Percentiles rank a stretch among this genome's conserved stretches.
These are phyloP conservation scores for Lasioglossum baleicum DNA, from an alignment of 1,140 invertebrate species.

Conservation along the genomic window DNA sequence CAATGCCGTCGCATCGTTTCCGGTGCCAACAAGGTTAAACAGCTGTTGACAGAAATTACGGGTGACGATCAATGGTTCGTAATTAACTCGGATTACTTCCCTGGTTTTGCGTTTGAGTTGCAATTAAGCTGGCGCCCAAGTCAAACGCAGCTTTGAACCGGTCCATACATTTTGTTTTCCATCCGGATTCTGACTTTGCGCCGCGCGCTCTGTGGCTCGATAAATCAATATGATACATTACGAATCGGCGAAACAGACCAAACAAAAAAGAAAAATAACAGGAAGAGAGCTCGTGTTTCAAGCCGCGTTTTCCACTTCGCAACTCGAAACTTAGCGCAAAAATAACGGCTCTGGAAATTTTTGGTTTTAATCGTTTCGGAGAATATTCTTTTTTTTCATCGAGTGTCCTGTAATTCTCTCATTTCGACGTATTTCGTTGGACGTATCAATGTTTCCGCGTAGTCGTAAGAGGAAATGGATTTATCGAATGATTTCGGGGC, in stretches of 20 bases:
- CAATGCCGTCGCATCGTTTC: background rate
- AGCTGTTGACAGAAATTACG: slow-evolving; percentile 24
- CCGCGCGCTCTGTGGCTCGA: background rate
- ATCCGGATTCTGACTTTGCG: slow-evolving; percentile 9
- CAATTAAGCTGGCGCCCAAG: slow-evolving; percentile 10
- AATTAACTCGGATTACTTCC: slow-evolving; percentile 36
- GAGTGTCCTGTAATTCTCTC: too few species aligned
- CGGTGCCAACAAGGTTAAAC: background rate
- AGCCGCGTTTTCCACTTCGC: too few species aligned
- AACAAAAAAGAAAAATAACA: background rate
- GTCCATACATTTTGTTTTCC: background rate
- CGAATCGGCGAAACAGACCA: background rate
- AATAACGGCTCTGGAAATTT: too few species aligned
- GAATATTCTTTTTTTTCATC: too few species aligned
- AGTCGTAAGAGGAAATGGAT: too few species aligned
- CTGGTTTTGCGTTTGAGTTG: slow-evolving; percentile 1
- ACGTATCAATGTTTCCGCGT: too few species aligned
- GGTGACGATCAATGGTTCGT: slow-evolving; percentile 5
- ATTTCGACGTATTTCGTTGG: too few species aligned
- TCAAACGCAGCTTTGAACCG: slow-evolving; percentile 12
- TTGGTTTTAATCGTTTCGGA: too few species aligned
- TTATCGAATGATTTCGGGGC: too few species aligned
- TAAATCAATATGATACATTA: slow-evolving; percentile 18
- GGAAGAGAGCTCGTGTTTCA: background rate
- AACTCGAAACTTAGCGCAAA: too few species aligned